These are phyloP conservation scores for Scaptomyza hsui DNA, from an alignment of 1,140 invertebrate genomes.

Conservation along the genomic window DNA sequence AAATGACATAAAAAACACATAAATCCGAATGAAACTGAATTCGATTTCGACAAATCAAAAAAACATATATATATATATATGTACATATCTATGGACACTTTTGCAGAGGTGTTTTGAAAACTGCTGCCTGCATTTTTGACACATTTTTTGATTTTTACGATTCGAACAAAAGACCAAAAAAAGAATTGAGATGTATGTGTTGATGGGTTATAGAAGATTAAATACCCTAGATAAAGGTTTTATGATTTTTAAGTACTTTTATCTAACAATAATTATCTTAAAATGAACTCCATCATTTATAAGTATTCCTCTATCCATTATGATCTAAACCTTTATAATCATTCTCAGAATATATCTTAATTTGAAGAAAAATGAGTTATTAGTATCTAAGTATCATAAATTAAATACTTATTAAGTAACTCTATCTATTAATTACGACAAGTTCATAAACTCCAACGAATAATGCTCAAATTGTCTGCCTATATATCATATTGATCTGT, in stretches of 20 bases:
- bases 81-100: conserved; percentile 26
- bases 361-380: too few species aligned
- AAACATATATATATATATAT: too few species aligned
- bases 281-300: too few species aligned
- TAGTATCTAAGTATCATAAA: background rate
- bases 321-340: too few species aligned
- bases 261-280: background rate
- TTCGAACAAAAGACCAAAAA: conserved; percentile 17
- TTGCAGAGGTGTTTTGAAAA: conserved; percentile 40
- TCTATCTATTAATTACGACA: background rate
- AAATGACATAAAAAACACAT: conserved; percentile 3
- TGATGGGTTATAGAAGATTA: conserved; percentile 1
- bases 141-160: conserved; percentile 38
- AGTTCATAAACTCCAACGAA: background rate
- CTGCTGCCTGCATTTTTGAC: conserved; percentile 12
- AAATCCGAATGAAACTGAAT: conserved; percentile 16
- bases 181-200: conserved; percentile 18
- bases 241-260: too few species aligned
- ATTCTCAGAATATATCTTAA: too few species aligned
- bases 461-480: background rate
- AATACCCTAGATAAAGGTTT: background rate
- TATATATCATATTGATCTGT: conserved; percentile 1
- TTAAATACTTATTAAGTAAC: too few species aligned
- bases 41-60: conserved; percentile 30
- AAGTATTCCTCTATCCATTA: too few species aligned